These are phyloP conservation scores for Dermatemys mawii DNA, from an alignment of 2,113 vertebrate genomes.

Conservation along the genomic window DNA sequence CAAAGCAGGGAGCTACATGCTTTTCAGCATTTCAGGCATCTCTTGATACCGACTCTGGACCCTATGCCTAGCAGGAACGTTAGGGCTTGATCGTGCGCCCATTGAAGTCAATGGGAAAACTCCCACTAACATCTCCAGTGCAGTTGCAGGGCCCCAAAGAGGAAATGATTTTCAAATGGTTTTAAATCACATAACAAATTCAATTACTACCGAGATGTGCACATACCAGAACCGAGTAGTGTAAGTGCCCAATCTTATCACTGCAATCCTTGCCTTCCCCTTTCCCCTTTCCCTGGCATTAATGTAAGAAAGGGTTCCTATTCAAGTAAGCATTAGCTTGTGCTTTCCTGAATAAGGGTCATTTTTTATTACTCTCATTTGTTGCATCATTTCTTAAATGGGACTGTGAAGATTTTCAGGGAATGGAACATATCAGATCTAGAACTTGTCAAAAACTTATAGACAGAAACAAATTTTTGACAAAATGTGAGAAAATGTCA, in stretches of 20 bases:
- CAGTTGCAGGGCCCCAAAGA: not conserved
- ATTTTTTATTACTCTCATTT: not conserved
- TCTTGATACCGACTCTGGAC: not conserved
- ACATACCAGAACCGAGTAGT: not conserved
- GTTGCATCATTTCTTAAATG: not conserved
- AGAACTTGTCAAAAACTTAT: not conserved
- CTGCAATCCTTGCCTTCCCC: not conserved
- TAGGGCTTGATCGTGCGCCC: not conserved
- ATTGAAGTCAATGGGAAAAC: not conserved
- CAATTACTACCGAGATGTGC: not conserved
- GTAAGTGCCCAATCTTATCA: not conserved
- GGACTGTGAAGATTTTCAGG: not conserved
- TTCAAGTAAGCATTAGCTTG: not conserved
- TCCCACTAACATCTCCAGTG: not conserved
- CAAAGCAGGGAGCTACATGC: not conserved
- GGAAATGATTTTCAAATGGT: not conserved
- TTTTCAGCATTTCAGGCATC: not conserved
- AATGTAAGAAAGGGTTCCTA: no score
- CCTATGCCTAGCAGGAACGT: not conserved
- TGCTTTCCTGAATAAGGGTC: not conserved
- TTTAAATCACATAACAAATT: not conserved
- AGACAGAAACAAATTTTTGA: not conserved
- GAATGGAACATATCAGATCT: rapidly evolving
- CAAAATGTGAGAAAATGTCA: not conserved
- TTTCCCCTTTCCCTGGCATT: not conserved